Evolutionary conservation across 2,888 invertebrate species (phyloP), one percentile per base, ranked within the genome.

Genomic region (Caenorhabditis macrosperma): DNA sequence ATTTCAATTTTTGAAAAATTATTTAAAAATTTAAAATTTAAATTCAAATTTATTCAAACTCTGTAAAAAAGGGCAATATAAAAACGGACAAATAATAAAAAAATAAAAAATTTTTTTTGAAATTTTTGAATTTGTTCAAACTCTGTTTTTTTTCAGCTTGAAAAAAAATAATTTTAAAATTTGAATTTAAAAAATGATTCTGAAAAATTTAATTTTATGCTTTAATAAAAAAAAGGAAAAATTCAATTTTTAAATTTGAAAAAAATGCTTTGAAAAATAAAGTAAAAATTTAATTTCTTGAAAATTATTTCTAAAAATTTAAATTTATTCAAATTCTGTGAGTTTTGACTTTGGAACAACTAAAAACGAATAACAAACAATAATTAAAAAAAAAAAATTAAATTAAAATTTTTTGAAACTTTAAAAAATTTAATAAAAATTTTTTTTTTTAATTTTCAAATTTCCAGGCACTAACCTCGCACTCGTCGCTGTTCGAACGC

Each of bases 391-490:
- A 22, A 17, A 46, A 46, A 46, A 46, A n/a, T n/a, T n/a, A n/a
- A n/a, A n/a, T n/a, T n/a, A n/a, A n/a, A n/a, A n/a, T n/a, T n/a
- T n/a, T 22, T 17, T 46, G 3, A 17, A 46, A 46, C 22, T 20
- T 46, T 10, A 4, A 22, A 17, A 22, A 22, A 46, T 7, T 7
- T 17, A 46, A 26, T 17, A 61, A 44, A 61, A 24, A 22, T 24
- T 50, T 38, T 17, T 24, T 44, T 22, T 33, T 33, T 33, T 2
- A 44, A 9, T 44, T 22, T 30, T 17, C 7, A 6, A 46, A 22
- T 15, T 57, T 78, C 30, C 52, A 78, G 78, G 63, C 72, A 5
- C 71, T 78, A 3, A 50, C 52, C 9, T 52, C 72, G 4, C 54
- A 78, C 26, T 60, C n/a, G 1, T 78, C 55, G 4, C 61, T 72